A percentile compares a stretch with the other conserved stretches of the same genome.
Evolutionary conservation across 2,113 vertebrate species (phyloP).

Genomic region (Columbina picui): DNA sequence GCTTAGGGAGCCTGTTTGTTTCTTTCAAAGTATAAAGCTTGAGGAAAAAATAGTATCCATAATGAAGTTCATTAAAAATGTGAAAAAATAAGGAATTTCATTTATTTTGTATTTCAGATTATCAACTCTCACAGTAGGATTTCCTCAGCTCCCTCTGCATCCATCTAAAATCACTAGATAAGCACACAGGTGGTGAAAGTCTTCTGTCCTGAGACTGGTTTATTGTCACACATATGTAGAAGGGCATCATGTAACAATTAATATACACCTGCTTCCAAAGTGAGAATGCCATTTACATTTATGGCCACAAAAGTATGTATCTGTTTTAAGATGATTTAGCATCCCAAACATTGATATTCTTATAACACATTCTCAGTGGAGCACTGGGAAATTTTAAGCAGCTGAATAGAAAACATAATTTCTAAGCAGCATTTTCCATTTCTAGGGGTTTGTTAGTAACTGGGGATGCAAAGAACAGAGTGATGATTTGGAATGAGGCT

Average conservation of each 20-base stretch:
- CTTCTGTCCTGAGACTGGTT: background rate
- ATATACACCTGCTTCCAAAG: background rate
- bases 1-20: fast-evolving
- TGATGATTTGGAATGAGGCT: background rate
- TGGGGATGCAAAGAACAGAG: background rate
- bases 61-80: background rate
- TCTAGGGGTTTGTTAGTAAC: background rate
- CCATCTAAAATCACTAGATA: background rate
- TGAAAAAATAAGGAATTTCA: background rate
- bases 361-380: background rate
- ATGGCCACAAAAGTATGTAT: background rate
- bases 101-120: background rate
- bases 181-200: background rate
- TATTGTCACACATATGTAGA: background rate
- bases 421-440: background rate
- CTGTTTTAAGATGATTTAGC: background rate
- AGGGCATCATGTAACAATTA: background rate
- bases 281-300: background rate
- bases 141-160: background rate
- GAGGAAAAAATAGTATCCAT: background rate
- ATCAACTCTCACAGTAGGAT: background rate
- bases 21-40: background rate
- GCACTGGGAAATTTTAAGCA: background rate
- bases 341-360: background rate
- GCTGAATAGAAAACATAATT: background rate